Evolutionary conservation across 2,888 invertebrate genomes (phyloP), one percentile per base, ranked within the genome.

Genomic region (Napeogenes inachia): DNA sequence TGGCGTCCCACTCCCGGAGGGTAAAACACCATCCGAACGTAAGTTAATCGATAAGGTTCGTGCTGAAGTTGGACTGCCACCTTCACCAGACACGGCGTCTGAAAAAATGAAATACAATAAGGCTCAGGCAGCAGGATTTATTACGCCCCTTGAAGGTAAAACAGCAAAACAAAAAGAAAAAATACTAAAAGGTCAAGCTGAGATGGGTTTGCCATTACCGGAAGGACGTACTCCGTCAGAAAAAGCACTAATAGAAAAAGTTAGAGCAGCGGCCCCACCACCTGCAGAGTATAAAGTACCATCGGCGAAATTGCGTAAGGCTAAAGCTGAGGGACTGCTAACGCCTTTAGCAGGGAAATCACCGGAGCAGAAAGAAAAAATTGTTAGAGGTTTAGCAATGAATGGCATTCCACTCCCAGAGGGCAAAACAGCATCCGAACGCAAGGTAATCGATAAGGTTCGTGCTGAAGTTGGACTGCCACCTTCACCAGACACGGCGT

Each of bases 391-490:
- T 0, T 59, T 74, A 10, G 75, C 72, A 5, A 64, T 63, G 38
- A 47, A 58, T 2, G 75, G 74, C 4, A 47, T 76, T 1, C 76
- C 77, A 0, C 54, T 78, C 2, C 78, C 77, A 2, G 73, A 74
- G 62, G 72, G 67, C 4, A 75, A 70, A 62, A 73, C 74, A 4
- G 32, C 64, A 6, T 76, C 75, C 4, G 75, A 76, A 46, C 73
- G 70, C 45, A 70, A 71, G 13, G 4, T 80, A 0, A 64, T 74
- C 2, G 53, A 68, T n/a, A 78, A 77, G 62, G 69, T 78, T 6
- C 67, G 71, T n/a, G 53, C 54, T 0, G 73, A 77, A 4, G n/a
- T 76, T 12, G 77, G 77, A 4, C 10, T 78, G 4, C 78, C 77
- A 12, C 71, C 71, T 0, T 74, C 74, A 45, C 75, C 77, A 0